A percentile compares a stretch with the other conserved stretches of the same genome.
phyloP scores from a whole-genome alignment of 2,888 invertebrate species.

The Dryobota labecula region DNA sequence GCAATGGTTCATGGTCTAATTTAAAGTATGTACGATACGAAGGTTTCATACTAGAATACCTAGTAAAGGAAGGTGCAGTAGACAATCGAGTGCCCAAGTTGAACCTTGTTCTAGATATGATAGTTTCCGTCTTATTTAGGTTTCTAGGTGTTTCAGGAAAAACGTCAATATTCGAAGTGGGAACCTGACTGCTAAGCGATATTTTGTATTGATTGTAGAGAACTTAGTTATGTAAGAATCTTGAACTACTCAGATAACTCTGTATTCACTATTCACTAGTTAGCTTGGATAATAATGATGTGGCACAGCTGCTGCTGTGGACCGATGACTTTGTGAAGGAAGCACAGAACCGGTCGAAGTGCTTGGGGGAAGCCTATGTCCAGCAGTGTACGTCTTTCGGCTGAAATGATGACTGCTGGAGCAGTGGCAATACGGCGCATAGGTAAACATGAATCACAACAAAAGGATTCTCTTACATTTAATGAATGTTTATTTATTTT shows the following conservation, averaged over 20 bases:
- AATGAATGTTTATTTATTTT: too few relatives aligned
- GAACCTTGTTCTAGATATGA: conserved; percentile 42
- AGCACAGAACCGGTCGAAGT: too few relatives aligned
- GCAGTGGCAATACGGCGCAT: neutral
- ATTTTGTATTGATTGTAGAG: conserved; percentile 14
- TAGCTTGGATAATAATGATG: neutral
- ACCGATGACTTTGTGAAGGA: too few relatives aligned
- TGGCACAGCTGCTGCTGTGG: neutral
- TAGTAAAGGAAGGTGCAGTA: conserved; percentile 38
- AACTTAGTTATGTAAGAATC: neutral
- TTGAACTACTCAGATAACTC: neutral
- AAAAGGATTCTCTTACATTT: neutral
- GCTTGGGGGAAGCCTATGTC: too few relatives aligned
- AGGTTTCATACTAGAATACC: conserved; percentile 1
- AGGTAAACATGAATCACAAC: neutral
- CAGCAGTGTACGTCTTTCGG: too few relatives aligned
- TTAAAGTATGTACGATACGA: conserved; percentile 14
- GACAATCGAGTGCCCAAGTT: conserved; percentile 15
- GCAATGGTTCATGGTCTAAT: conserved; percentile 43
- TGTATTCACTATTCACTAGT: neutral
- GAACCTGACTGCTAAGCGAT: conserved; percentile 15
- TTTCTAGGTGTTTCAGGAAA: conserved; percentile 46
- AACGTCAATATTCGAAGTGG: conserved; percentile 33
- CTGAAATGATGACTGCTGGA: too few relatives aligned
- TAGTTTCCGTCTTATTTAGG: conserved; percentile 40